Evolutionary conservation across 2,797 vertebrate species (phyloP).

Genomic region (Coregonus suidteri): DNA sequence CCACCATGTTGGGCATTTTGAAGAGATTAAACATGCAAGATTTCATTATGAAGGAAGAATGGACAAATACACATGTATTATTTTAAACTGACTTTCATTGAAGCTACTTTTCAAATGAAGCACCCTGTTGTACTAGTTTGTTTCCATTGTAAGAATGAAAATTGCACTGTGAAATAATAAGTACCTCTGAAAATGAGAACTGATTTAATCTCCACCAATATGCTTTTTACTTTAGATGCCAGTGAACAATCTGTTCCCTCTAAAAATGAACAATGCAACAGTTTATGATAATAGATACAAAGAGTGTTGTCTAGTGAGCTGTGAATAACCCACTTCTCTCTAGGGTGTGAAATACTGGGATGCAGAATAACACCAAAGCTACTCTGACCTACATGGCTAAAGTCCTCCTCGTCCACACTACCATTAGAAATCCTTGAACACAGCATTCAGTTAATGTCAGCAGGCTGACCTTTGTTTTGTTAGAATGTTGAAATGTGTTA

Average conservation of each 20-base stretch:
- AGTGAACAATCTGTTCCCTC: constrained; percentile 13
- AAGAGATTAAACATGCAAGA: not conserved
- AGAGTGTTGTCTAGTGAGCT: not conserved
- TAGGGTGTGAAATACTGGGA: not conserved
- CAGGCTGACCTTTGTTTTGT: not conserved
- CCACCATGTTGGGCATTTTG: too few species aligned
- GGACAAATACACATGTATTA: too few species aligned
- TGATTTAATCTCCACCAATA: constrained; percentile 8
- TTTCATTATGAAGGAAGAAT: too few species aligned
- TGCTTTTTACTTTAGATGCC: not conserved
- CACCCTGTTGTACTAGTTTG: not conserved
- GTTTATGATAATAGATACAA: constrained; percentile 17
- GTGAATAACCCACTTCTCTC: not conserved
- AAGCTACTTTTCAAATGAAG: not conserved
- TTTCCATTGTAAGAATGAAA: not conserved
- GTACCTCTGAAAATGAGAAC: constrained; percentile 4
- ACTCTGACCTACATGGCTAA: not conserved
- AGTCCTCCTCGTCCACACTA: not conserved
- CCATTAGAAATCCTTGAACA: not conserved
- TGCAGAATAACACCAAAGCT: not conserved
- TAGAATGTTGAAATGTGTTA: not conserved
- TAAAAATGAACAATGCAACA: constrained; percentile 15
- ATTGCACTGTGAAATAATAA: not conserved
- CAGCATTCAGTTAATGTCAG: not conserved
- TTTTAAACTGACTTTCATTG: too few species aligned